Base-by-base conservation (phyloP, 2,797 vertebrate species). In the Astyanax mexicanus region DNA sequence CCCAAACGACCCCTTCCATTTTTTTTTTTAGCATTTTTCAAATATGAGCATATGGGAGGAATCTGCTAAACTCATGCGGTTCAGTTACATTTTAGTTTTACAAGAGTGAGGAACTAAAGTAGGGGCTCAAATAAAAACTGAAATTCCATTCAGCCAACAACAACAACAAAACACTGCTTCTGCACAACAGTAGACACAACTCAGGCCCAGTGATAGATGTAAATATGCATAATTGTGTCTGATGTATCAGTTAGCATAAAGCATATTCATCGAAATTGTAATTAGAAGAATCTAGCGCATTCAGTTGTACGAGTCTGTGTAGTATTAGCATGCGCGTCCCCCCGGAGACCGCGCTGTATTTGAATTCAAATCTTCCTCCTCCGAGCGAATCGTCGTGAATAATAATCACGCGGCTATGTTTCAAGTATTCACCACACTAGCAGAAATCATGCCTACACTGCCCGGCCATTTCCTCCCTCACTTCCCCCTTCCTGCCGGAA, bases 391-490 rank as follows among this genome's bases (percentile, higher is more conserved):
- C 15, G 52, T 49, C 21, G 49, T 73, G 72, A 79, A 79, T 81
- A 81, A 73, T 81, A 78, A 65, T 74, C 70, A 73, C 62, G 35
- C 32, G 3, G 11, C 29, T 51, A 77, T 62, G 27, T 74, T 54
- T 79, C 42, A 69, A 78, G 69, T 72, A 54, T 78, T 79, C 49
- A 47, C 52, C 67, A 67, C 40, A 38, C 64, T 69, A 76, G 75
- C 57, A 81, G 71, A 78, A 83, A 81, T 80, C 73, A 82, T 76
- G 78, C 69, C 78, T 74, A 82, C 82, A 80, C 75, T 84, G 66
- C 72, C 69, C 77, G 60, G 52, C 61, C 68, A 81, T 81, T 84
- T 78, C 79, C 66, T 74, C 57, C 66, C 75, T 70, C 67, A 47
- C 75, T 65, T 77, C 71, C 45, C 74, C 55, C 49, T 77, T 83